These are phyloP conservation scores for Dallia pectoralis DNA, from an alignment of 2,797 vertebrate species.

Conservation along the genomic window DNA sequence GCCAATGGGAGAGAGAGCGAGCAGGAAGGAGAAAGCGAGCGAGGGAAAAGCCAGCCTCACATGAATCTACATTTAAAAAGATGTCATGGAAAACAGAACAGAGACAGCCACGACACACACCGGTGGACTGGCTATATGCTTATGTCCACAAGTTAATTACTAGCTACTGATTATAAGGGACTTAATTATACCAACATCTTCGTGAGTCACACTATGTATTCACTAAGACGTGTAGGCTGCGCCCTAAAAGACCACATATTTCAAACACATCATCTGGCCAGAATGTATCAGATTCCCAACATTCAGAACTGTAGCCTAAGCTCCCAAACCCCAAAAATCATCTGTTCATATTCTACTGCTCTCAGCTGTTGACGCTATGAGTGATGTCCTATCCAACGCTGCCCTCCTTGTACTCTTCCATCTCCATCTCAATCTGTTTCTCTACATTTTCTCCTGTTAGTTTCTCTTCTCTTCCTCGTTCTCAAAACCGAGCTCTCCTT, in stretches of 20 bases:
- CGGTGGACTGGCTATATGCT: neutral
- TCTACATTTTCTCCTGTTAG: no score
- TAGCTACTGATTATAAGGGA: neutral
- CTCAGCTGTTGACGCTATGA: constrained; percentile 48
- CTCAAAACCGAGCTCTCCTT: neutral
- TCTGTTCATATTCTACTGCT: constrained; percentile 35
- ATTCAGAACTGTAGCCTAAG: neutral
- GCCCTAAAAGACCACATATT: neutral
- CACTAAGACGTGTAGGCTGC: neutral
- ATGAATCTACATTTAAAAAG: neutral
- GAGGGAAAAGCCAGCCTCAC: neutral
- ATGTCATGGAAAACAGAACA: neutral
- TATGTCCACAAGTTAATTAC: neutral
- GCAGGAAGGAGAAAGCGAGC: constrained; percentile 5
- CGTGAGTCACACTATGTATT: neutral
- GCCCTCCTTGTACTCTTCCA: constrained; percentile 23
- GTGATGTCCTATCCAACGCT: constrained; percentile 31
- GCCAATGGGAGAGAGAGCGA: neutral
- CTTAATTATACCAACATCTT: neutral
- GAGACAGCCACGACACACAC: neutral
- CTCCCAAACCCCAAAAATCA: constrained; percentile 15
- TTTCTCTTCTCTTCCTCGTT: constrained; percentile 13
- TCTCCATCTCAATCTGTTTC: neutral
- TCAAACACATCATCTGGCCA: neutral
- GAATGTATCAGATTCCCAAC: neutral